Evolutionary conservation across 1,140 invertebrate genomes (phyloP), one percentile per base, ranked within the genome.

Genomic region (Acromyrmex charruanus): DNA sequence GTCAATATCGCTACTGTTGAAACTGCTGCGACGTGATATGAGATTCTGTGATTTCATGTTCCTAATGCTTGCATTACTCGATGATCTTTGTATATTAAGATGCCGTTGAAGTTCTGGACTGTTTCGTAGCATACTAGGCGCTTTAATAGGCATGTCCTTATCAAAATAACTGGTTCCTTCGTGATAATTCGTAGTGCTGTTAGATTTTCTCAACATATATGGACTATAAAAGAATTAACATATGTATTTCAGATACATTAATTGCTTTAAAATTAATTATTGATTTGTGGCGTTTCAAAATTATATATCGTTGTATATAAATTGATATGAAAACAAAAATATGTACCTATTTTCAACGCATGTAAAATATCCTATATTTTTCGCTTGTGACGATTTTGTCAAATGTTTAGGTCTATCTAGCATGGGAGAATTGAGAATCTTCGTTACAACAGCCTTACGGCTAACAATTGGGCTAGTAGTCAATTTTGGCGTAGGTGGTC

Each of bases 121-220:
- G 61, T 88, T 93, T 66, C 89, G 88, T 69, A 88, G 69, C 61
- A 89, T 58, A 71, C 74, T 85, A 63, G 88, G 53, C 35, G 86
- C 53, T 68, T 59, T 91, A 28, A 86, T 25, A 55, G 75, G 72
- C 5, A 88, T 61, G 31, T 93, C 90, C 71, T 91, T 91, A 72
- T 31, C 86, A 86, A 90, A 82, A 59, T 77, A 66, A 49, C 87
- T 55, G 6, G 14, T 77, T 87, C 85, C 88, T 77, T 94, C 93
- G 1, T 91, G 90, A 84, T 94, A 94, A 81, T 91, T 93, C 28
- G 93, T 91, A 39, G 93, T 92, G 39, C 93, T 94, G 63, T 89
- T 89, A 3, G 93, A 94, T 77, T 94, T 94, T 65, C 93, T 90
- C 77, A 94, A 84, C 93, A 94, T 94, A 25, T 93, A 93, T 10